Base-by-base conservation (phyloP, 2,113 vertebrate species). In the Melanostigma gelatinosum region DNA sequence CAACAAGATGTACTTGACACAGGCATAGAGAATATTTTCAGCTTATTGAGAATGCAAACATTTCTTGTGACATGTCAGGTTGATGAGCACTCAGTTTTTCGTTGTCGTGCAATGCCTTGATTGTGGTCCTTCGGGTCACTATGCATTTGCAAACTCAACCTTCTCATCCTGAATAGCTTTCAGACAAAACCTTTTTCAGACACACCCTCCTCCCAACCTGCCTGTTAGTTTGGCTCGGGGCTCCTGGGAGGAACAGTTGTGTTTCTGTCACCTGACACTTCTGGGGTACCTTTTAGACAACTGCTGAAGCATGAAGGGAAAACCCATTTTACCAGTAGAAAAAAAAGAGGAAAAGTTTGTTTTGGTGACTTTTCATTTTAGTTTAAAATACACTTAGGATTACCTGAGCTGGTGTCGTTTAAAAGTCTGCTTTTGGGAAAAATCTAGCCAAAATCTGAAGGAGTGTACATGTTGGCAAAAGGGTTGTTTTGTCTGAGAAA, bases 221-320 rank as follows among this genome's bases (percentile, higher is more conserved):
- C 5, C 62, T 44, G 55, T 72, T 1, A 18, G 18, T 46, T 60
- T 75, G 54, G 40, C 4, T 0, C 15, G 6, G 62, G 13, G n/a
- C 48, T n/a, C 10, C 2, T 20, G 52, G 58, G 38, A 65, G 27
- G 57, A 34, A 6, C 34, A 27, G 57, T 8, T 61, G 22, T 75
- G 60, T 55, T 34, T 64, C 22, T 46, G 77, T 66, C 58, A 83
- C 38, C 50, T 52, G 76, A 87, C 57, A 71, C 62, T 10, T 27
- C 8, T 57, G 12, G 27, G 60, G 20, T 44, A 20, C 16, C 57
- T 18, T 73, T 66, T 18, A 32, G 1, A 54, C 20, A 44, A 38
- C 32, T 57, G 22, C 40, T 34, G 11, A 52, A 42, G 12, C 6
- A 55, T 55, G 13, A 68, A 27, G 3, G 4, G 9, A 55, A 40